Conservation (phyloP, 2,888 invertebrate species). For the Pyrocoelia pectoralis region DNA sequence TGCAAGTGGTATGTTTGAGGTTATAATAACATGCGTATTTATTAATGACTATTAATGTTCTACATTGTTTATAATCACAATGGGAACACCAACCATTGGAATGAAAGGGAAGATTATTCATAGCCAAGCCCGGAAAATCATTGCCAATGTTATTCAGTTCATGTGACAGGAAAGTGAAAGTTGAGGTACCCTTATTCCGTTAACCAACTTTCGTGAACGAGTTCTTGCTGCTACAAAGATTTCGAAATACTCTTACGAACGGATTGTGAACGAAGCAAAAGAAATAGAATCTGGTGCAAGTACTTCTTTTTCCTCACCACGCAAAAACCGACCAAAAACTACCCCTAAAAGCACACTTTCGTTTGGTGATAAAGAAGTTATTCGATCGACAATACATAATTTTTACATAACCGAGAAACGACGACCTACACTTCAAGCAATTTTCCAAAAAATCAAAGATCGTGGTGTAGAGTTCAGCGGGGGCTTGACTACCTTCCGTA, state of each 20-base stretch:
- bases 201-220: background rate
- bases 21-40: no score
- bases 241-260: background rate
- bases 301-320: no score
- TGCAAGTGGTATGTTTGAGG: no score
- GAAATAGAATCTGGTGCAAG: no score
- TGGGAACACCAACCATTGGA: no score
- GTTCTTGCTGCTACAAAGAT: constrained; percentile 9
- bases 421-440: background rate
- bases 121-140: background rate
- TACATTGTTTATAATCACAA: no score
- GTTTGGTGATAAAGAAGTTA: no score
- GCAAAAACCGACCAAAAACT: no score
- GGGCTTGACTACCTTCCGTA: no score
- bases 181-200: background rate
- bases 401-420: constrained; percentile 5
- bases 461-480: no score
- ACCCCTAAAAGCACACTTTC: no score
- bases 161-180: background rate
- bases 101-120: background rate
- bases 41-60: no score
- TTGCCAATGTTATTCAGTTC: background rate
- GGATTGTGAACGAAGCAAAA: background rate
- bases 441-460: background rate
- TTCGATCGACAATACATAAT: constrained; percentile 3